Conservation (phyloP, 2,113 vertebrate species). For the Odocoileus virginianus region DNA sequence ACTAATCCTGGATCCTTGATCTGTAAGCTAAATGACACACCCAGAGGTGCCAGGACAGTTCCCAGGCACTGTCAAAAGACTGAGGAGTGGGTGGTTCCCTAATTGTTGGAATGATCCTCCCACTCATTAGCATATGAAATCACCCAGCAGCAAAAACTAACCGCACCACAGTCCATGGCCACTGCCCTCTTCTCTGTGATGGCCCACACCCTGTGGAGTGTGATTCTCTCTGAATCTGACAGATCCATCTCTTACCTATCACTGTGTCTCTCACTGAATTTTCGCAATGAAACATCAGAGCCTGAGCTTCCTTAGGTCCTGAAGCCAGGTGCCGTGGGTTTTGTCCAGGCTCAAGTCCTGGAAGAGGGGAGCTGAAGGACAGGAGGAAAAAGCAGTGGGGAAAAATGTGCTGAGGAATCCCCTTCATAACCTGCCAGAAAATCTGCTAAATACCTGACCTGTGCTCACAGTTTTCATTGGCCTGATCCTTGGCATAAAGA, state of each 20-base stretch:
- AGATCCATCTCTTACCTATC: not conserved
- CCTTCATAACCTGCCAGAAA: not conserved
- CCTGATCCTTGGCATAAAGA: not conserved
- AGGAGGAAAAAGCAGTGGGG: not conserved
- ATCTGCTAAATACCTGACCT: not conserved
- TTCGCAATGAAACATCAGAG: not conserved
- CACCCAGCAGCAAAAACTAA: not conserved
- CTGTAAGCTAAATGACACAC: not conserved
- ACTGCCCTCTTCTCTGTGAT: not conserved
- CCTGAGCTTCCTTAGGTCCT: not conserved
- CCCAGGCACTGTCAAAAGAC: not conserved
- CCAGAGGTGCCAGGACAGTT: not conserved
- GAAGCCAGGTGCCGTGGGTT: not conserved
- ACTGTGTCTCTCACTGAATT: not conserved
- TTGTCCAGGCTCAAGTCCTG: not conserved
- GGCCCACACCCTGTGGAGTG: not conserved
- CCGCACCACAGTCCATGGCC: not conserved
- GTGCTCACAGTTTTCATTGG: not conserved
- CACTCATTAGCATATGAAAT: not conserved
- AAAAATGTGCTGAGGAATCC: rapidly evolving
- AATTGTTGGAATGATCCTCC: not conserved
- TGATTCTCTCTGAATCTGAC: not conserved
- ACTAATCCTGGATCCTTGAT: not conserved
- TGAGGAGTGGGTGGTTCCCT: not conserved
- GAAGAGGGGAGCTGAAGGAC: not conserved